Evolutionary conservation across 2,113 vertebrate species (phyloP).

Genomic region (Calyptomena viridis): DNA sequence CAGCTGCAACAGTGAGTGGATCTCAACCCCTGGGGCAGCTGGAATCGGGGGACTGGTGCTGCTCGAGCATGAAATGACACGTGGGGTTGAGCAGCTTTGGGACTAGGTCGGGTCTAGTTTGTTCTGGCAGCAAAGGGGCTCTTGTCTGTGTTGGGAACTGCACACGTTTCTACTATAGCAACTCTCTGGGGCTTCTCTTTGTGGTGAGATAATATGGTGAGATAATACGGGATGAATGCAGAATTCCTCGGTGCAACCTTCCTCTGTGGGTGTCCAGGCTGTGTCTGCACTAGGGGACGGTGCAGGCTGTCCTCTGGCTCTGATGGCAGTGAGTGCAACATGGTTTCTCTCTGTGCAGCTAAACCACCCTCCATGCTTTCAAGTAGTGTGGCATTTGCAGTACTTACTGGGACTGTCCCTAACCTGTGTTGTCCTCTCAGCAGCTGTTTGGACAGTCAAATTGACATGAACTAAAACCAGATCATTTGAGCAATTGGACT

Average conservation of each 20-base stretch:
- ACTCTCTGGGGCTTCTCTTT: not conserved
- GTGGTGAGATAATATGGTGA: not conserved
- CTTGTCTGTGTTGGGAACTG: not conserved
- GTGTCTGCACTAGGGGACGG: not conserved
- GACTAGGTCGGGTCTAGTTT: not conserved
- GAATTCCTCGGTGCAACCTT: not conserved
- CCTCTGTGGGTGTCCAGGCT: not conserved
- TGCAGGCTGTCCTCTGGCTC: not conserved
- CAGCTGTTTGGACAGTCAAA: not conserved
- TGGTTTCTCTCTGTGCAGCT: not conserved
- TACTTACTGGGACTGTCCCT: not conserved
- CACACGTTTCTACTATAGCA: accelerated
- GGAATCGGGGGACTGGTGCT: conserved; percentile 10
- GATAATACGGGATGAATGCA: not conserved
- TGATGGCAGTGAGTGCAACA: accelerated
- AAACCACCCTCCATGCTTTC: accelerated
- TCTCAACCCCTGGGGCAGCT: conserved; percentile 51
- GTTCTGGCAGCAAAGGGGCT: not conserved
- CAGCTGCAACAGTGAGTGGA: conserved; percentile 79
- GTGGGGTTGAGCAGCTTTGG: not conserved
- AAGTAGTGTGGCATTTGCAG: not conserved
- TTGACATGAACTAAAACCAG: not conserved
- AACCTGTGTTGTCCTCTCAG: not conserved
- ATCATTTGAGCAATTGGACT: not conserved
- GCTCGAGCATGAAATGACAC: not conserved